A percentile compares a stretch with the other conserved stretches of the same genome.
These are phyloP conservation scores for Hyperoodon ampullatus DNA, from an alignment of 2,113 vertebrate genomes.

Conservation along the genomic window DNA sequence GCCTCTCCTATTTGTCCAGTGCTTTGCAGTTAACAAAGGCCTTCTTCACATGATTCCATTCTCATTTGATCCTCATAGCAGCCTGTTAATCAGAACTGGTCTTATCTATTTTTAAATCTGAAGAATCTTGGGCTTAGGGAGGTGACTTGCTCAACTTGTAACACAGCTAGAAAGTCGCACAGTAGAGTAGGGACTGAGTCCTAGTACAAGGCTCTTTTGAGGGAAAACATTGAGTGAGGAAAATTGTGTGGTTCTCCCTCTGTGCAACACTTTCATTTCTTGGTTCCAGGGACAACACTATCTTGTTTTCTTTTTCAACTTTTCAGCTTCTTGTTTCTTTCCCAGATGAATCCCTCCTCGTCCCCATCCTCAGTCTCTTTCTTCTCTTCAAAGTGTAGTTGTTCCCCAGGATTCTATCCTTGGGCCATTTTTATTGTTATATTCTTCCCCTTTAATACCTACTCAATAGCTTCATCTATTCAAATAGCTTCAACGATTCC, in stretches of 20 bases:
- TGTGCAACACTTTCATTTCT: conserved; percentile 9
- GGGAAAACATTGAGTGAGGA: not conserved
- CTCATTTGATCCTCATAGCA: not conserved
- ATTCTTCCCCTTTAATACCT: not conserved
- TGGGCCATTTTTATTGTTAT: conserved; percentile 26
- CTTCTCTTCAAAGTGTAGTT: not conserved
- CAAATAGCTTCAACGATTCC: not conserved
- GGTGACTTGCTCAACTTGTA: not conserved
- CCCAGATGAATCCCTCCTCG: not conserved
- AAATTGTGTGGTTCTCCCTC: not conserved
- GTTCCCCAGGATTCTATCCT: not conserved
- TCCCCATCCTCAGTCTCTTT: not conserved
- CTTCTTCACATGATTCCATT: not conserved
- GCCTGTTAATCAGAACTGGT: not conserved
- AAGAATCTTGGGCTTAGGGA: not conserved
- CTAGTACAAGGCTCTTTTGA: not conserved
- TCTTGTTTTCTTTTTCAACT: conserved; percentile 25
- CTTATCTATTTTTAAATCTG: not conserved
- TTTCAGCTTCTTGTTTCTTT: not conserved
- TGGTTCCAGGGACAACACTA: not conserved
- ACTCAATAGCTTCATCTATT: conserved; percentile 17
- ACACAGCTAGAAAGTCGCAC: not conserved
- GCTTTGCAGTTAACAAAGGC: not conserved
- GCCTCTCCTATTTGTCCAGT: not conserved
- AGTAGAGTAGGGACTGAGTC: not conserved